Conservation (phyloP, 2,888 invertebrate genomes). For the Julus scanicus region DNA sequence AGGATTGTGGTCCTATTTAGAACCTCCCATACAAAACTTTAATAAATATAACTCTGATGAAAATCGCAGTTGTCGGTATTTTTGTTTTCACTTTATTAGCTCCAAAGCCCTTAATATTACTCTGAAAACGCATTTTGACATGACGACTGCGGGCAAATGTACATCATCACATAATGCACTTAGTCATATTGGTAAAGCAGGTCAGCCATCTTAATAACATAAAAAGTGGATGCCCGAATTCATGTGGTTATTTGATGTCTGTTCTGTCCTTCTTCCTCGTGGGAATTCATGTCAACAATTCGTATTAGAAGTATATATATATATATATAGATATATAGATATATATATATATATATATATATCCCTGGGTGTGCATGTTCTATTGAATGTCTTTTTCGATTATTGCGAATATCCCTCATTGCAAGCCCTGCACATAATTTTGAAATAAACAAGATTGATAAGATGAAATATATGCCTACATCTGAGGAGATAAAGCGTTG, state of each 20-base stretch:
- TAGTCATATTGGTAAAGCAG: constrained; percentile 4
- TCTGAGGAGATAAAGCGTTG: constrained; percentile 37
- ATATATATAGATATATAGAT: too few relatives aligned
- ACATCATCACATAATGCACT: not conserved
- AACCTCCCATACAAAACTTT: too few relatives aligned
- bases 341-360: too few relatives aligned
- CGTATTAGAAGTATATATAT: constrained; percentile 37
- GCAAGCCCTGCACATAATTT: constrained; percentile 22
- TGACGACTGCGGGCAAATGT: not conserved
- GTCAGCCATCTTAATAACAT: not conserved
- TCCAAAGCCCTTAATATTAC: not conserved
- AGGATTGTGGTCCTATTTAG: too few relatives aligned
- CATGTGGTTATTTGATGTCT: constrained; percentile 31
- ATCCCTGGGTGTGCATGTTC: not conserved
- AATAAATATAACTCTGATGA: too few relatives aligned
- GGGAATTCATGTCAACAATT: constrained; percentile 40
- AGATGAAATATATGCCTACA: constrained; percentile 47
- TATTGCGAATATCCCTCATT: constrained; percentile 38
- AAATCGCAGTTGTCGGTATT: too few relatives aligned
- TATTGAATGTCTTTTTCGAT: constrained; percentile 45
- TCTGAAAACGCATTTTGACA: not conserved
- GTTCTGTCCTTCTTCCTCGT: constrained; percentile 13
- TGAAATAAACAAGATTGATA: constrained; percentile 51
- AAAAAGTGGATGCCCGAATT: not conserved
- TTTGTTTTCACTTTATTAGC: not conserved